Conservation (phyloP, 2,797 vertebrate species). For the Catamblyrhynchus diadema region DNA sequence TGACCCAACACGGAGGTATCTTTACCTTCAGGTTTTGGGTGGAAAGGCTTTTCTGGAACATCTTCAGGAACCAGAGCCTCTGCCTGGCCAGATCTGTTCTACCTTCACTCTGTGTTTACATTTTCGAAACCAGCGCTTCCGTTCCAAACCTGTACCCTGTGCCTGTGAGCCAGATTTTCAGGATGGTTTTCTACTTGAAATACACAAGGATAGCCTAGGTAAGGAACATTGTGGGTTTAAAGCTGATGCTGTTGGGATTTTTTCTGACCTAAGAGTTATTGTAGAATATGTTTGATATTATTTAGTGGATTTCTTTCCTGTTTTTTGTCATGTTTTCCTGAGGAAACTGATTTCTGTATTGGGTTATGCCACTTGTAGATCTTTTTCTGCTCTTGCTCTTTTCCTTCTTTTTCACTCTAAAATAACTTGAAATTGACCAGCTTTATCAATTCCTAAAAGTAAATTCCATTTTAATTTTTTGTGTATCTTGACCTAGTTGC, state of each 20-base stretch:
- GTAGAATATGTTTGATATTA: background rate
- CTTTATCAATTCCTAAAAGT: background rate
- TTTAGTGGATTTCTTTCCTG: background rate
- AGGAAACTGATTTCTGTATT: background rate
- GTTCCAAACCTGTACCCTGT: slow-evolving; percentile 92
- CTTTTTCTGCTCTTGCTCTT: background rate
- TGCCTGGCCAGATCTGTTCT: slow-evolving; percentile 90
- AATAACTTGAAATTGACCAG: background rate
- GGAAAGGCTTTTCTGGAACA: slow-evolving; percentile 98
- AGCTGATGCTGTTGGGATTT: background rate
- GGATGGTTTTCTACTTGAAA: slow-evolving; percentile 92
- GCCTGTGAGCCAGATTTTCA: slow-evolving; percentile 94
- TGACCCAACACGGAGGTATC: slow-evolving; percentile 88
- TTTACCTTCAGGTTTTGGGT: slow-evolving; percentile 93
- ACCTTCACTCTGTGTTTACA: slow-evolving; percentile 92
- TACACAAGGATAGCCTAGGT: slow-evolving; percentile 88
- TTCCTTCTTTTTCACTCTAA: background rate
- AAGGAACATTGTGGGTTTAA: slow-evolving; percentile 1
- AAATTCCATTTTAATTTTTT: background rate
- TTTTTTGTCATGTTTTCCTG: background rate
- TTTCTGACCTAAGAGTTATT: background rate
- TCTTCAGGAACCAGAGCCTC: slow-evolving; percentile 90
- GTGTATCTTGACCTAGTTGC: background rate
- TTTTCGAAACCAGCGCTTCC: slow-evolving; percentile 95
- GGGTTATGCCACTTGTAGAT: background rate